Percentiles rank a stretch among this genome's conserved stretches.
Evolutionary conservation across 1,140 invertebrate species (phyloP).

Genomic region (Ctenoplectra terminalis): DNA sequence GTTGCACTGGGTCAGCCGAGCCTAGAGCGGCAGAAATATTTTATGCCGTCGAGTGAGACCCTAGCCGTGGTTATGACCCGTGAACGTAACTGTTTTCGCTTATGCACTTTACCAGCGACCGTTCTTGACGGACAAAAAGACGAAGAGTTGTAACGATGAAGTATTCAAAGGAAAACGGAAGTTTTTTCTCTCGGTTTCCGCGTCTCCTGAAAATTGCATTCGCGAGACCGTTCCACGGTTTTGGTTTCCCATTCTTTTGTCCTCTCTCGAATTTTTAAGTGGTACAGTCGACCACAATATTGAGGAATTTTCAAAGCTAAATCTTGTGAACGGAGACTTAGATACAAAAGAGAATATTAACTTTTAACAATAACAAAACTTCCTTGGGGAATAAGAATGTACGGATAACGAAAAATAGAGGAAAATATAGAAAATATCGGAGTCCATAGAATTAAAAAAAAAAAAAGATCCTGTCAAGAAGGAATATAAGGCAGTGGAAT

Average conservation of each 20-base stretch:
- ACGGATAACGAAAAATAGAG: no score
- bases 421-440: no score
- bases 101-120: not conserved
- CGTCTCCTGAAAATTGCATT: slow-evolving; percentile 15
- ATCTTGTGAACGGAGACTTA: no score
- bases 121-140: no score
- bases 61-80: slow-evolving; percentile 15
- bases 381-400: no score
- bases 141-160: not conserved
- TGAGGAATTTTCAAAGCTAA: no score
- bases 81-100: slow-evolving; percentile 23
- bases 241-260: not conserved
- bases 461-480: no score
- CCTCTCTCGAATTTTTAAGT: not conserved
- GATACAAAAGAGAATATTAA: no score
- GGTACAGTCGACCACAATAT: no score
- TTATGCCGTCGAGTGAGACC: not conserved
- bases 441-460: no score
- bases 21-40: slow-evolving; percentile 26
- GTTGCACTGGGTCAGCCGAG: slow-evolving; percentile 38
- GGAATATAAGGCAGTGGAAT: no score
- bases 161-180: slow-evolving; percentile 27
- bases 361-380: no score
- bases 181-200: slow-evolving; percentile 2
- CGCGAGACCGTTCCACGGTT: not conserved